Evolutionary conservation across 2,797 vertebrate species (phyloP).

Genomic region (Borostomias antarcticus): DNA sequence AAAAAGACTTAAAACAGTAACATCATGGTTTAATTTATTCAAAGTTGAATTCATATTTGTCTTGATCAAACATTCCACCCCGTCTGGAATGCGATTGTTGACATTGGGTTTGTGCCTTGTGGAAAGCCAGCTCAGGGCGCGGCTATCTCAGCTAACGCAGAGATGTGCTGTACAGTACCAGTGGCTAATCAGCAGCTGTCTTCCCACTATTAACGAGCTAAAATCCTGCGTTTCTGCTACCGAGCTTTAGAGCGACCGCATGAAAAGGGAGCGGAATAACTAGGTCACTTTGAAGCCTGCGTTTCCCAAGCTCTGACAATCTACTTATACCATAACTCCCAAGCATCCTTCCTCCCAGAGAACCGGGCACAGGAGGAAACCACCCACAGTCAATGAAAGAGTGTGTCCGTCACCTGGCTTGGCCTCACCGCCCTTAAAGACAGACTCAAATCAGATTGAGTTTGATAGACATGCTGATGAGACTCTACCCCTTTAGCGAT

Average conservation of each 20-base stretch:
- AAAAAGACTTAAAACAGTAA: too few species aligned
- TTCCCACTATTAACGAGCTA: constrained; percentile 55
- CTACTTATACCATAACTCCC: constrained; percentile 58
- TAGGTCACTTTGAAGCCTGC: constrained; percentile 69
- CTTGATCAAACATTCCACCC: too few species aligned
- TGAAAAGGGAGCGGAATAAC: constrained; percentile 51
- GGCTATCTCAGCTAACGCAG: constrained; percentile 37
- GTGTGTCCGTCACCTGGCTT: constrained; percentile 16
- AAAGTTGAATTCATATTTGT: too few species aligned
- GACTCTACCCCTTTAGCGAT: constrained; percentile 27
- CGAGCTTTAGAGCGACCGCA: constrained; percentile 55
- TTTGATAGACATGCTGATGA: constrained; percentile 38
- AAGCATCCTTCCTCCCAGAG: constrained; percentile 38
- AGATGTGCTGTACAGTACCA: constrained; percentile 27
- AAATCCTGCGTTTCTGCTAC: constrained; percentile 47
- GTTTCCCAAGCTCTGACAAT: constrained; percentile 64
- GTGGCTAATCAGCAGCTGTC: constrained; percentile 46
- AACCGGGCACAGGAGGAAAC: constrained; percentile 35
- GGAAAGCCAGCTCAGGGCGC: constrained; percentile 21
- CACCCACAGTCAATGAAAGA: constrained; percentile 21
- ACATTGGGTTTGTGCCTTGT: too few species aligned
- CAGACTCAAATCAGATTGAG: constrained; percentile 20
- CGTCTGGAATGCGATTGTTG: too few species aligned
- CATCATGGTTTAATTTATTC: too few species aligned
- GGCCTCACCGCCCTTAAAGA: constrained; percentile 24